Percentiles rank a stretch among this genome's conserved stretches.
These are phyloP conservation scores for Onychostoma macrolepis DNA, from an alignment of 2,113 vertebrate species.

Conservation along the genomic window DNA sequence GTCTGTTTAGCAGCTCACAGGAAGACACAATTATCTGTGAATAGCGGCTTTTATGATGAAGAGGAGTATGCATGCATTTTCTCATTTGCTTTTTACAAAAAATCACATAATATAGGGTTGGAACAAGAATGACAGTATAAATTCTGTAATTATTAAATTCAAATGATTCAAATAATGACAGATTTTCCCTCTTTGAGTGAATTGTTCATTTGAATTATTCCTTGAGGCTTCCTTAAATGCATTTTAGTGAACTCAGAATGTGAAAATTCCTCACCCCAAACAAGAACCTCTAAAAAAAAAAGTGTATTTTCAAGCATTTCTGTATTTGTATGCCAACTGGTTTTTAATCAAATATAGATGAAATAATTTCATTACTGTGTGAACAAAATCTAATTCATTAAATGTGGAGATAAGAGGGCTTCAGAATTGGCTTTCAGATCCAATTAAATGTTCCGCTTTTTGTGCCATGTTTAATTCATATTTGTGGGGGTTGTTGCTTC, in stretches of 20 bases:
- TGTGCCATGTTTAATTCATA: slow-evolving; percentile 73
- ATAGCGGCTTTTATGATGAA: background rate
- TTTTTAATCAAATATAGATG: slow-evolving; percentile 39
- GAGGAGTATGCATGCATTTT: background rate
- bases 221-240: background rate
- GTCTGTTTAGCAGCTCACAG: background rate
- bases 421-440: slow-evolving; percentile 72
- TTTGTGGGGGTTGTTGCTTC: slow-evolving; percentile 49
- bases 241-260: background rate
- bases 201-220: background rate
- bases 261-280: background rate
- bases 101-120: background rate
- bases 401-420: slow-evolving; percentile 71
- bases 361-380: slow-evolving; percentile 39
- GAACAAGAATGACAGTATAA: background rate
- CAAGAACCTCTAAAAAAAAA: background rate
- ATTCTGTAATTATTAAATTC: background rate
- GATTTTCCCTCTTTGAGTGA: background rate
- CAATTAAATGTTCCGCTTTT: slow-evolving; percentile 69
- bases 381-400: slow-evolving; percentile 66
- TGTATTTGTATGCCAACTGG: slow-evolving; percentile 26
- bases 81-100: background rate
- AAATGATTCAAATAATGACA: slow-evolving; percentile 3
- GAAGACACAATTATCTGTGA: background rate
- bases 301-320: slow-evolving; percentile 23